These are phyloP conservation scores for Parazoanthus atlanticus DNA, from an alignment of 92 coral and sea anemone genomes.

Conservation along the genomic window DNA sequence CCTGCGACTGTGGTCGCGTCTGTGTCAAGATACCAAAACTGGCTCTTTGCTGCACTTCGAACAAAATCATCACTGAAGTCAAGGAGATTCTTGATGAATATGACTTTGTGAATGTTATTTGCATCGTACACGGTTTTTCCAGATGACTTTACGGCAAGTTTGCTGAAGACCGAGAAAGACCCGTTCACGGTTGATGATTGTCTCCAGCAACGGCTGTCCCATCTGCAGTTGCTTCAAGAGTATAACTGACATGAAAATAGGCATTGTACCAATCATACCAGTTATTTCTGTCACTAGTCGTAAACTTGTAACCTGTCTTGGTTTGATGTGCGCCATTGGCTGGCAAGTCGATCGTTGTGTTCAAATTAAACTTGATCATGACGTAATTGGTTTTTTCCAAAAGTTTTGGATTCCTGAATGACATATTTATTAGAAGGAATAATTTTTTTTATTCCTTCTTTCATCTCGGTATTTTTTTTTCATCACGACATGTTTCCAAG, in stretches of 20 bases:
- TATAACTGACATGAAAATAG: not conserved
- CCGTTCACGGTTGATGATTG: not conserved
- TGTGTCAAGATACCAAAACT: conserved; percentile 35
- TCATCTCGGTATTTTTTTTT: too few relatives aligned
- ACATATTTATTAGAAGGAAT: not conserved
- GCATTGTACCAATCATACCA: not conserved
- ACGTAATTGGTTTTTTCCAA: not conserved
- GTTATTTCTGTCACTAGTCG: not conserved
- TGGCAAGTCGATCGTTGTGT: not conserved
- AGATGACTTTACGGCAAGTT: not conserved
- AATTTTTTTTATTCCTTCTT: too few relatives aligned
- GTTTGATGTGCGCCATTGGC: not conserved
- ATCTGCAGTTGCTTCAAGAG: not conserved
- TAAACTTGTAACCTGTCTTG: not conserved
- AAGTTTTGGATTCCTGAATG: not conserved
- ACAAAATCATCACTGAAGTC: conserved; percentile 15
- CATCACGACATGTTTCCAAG: not conserved
- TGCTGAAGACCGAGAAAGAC: conserved; percentile 19
- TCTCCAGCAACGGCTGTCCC: not conserved
- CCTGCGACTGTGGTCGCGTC: too few relatives aligned
- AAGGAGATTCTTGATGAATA: conserved; percentile 32
- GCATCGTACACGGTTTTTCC: conserved; percentile 4
- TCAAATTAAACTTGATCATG: not conserved
- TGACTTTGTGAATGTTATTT: not conserved
- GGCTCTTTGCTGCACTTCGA: not conserved